Conservation (phyloP, 2,113 vertebrate species). For the Bufo gargarizans region DNA sequence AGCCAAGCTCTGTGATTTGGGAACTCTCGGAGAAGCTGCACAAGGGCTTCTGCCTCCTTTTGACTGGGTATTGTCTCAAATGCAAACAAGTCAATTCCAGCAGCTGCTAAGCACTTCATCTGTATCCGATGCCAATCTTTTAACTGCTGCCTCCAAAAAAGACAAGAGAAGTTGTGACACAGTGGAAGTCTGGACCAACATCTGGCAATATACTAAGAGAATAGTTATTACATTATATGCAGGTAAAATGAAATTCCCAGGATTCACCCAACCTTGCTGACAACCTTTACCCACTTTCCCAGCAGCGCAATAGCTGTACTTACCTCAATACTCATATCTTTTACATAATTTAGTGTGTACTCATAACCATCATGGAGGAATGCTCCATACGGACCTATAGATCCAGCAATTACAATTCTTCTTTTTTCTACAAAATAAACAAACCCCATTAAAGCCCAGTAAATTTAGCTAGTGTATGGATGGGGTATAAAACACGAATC, state of each 20-base stretch:
- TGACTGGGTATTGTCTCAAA: slow-evolving; percentile 81
- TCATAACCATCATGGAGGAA: slow-evolving; percentile 77
- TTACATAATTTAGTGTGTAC: slow-evolving; percentile 75
- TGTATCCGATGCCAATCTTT: slow-evolving; percentile 79
- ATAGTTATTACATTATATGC: too few species aligned
- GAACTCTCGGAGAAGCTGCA: slow-evolving; percentile 76
- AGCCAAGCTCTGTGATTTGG: slow-evolving; percentile 76
- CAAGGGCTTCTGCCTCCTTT: slow-evolving; percentile 75
- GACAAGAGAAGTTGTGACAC: neutral
- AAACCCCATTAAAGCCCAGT: neutral
- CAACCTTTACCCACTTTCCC: neutral
- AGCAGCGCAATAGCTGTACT: neutral
- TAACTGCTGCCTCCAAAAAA: slow-evolving; percentile 69
- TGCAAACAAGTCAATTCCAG: slow-evolving; percentile 77
- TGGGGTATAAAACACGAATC: too few species aligned
- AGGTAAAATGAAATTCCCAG: too few species aligned
- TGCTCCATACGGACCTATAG: slow-evolving; percentile 78
- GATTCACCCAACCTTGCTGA: neutral
- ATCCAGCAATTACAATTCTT: slow-evolving; percentile 73
- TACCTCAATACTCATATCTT: slow-evolving; percentile 74
- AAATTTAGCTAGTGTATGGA: too few species aligned
- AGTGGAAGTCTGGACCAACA: neutral
- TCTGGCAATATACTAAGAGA: neutral
- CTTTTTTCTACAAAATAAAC: slow-evolving; percentile 62
- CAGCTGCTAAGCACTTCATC: slow-evolving; percentile 69